Base-by-base conservation (phyloP, 2,888 invertebrate genomes). In the Orthosia gracilis region DNA sequence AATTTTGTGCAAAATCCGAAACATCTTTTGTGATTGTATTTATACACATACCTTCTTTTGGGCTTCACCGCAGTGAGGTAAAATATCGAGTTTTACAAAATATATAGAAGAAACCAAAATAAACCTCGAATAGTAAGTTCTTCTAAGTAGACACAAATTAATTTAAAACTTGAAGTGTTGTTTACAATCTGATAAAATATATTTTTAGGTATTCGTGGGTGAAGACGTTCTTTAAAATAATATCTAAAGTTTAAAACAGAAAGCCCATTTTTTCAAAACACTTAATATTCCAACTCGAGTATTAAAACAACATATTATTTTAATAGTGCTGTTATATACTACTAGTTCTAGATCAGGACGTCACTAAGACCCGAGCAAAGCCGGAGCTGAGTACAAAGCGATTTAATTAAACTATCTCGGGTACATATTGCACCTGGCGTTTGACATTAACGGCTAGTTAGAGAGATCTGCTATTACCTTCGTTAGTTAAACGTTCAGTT, bases 341-440 rank as follows among this genome's bases (percentile, higher is more conserved):
- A 62, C 26, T 61, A 57, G 40, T 58, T 26, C 31, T 18, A 52
- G 4, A 66, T 52, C 11, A 45, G 47, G 31, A 31, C 31, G 7
- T 40, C 9, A 9, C 40, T 40, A 58, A 63, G 69, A 63, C 59
- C 47, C 26, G 4, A 26, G 50, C 17, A 45, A 52, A 76, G 57
- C 40, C 40, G 9, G 40, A 40, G 40, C 68, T 72, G 65, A 70
- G 49, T 59, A 80, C 80, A 73, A 83, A 74, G 47, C 73, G 54
- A 69, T 83, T 83, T 83, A 83, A 83, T 83, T 83, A 80, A 83
- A 83, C 73, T 80, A 83, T 69, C 77, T 80, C 54, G 68, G 50
- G 77, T 77, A 77, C 72, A 80, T 77, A 83, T 80, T 83, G 75
- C 77, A 83, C 82, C 72, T 76, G 75, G 76, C 73, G 66, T 69